Evolutionary conservation across 2,797 vertebrate genomes (phyloP).

Genomic region (Rallus crepitans): DNA sequence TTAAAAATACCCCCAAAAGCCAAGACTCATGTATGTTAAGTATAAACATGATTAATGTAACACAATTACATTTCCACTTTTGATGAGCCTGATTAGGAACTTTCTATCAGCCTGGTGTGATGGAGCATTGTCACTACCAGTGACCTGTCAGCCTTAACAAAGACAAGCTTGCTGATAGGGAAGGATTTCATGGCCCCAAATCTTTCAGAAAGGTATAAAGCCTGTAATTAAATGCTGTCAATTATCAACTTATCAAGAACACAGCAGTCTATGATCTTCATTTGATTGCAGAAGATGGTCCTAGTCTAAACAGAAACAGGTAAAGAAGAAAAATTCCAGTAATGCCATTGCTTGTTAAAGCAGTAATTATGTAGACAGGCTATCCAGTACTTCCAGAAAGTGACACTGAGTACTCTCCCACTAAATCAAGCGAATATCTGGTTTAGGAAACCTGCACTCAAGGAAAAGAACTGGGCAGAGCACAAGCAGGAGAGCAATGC

Average conservation of each 20-base stretch:
- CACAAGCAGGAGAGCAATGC: neutral
- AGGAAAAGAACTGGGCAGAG: neutral
- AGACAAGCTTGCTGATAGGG: neutral
- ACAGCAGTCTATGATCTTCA: neutral
- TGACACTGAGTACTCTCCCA: neutral
- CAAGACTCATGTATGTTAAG: conserved; percentile 80
- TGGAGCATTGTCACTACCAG: neutral
- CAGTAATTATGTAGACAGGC: neutral
- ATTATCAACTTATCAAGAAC: neutral
- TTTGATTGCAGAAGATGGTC: neutral
- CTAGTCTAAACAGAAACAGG: neutral
- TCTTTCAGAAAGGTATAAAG: neutral
- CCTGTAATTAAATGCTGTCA: neutral
- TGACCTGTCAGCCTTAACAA: neutral
- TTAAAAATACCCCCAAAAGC: conserved; percentile 88
- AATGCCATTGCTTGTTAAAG: neutral
- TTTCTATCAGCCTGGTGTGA: neutral
- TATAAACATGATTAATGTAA: conserved; percentile 87
- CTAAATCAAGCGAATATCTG: neutral
- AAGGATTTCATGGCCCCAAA: neutral
- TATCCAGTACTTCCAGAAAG: neutral
- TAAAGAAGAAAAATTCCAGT: neutral
- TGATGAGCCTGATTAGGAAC: conserved; percentile 74
- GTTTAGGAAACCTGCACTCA: neutral
- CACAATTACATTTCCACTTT: conserved; percentile 75